A percentile compares a stretch with the other conserved stretches of the same genome.
Evolutionary conservation across 2,888 invertebrate species (phyloP).

Genomic region (Dicyrtoma fusca): DNA sequence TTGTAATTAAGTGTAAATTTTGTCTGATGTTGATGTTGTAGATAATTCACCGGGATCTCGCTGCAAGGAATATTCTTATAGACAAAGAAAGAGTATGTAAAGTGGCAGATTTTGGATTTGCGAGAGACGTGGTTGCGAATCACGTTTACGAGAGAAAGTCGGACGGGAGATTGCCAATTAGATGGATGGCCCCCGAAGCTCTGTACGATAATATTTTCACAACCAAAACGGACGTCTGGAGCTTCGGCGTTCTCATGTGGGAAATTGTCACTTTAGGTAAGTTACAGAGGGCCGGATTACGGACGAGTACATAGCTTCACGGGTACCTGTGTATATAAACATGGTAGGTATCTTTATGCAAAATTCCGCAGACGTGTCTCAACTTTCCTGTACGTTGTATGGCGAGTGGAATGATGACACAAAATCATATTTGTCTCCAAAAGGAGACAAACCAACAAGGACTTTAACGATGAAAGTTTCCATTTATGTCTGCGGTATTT

Average conservation of each 20-base stretch:
- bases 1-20: not conserved
- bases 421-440: too few species aligned
- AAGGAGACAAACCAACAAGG: too few species aligned
- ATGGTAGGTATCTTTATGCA: too few species aligned
- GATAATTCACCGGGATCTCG: slow-evolving; percentile 84
- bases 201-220: slow-evolving; percentile 93
- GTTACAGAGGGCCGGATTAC: too few species aligned
- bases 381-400: too few species aligned
- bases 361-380: too few species aligned
- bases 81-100: slow-evolving; percentile 86
- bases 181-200: slow-evolving; percentile 97
- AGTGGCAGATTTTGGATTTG: slow-evolving; percentile 93
- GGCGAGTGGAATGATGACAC: too few species aligned
- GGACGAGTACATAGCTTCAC: too few species aligned
- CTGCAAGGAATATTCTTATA: slow-evolving; percentile 84
- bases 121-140: slow-evolving; percentile 84
- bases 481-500: too few species aligned
- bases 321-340: too few species aligned
- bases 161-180: slow-evolving; percentile 59
- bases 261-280: slow-evolving; percentile 84
- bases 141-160: slow-evolving; percentile 61
- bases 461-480: too few species aligned
- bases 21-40: slow-evolving; percentile 59
- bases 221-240: slow-evolving; percentile 66
- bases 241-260: slow-evolving; percentile 93